Evolutionary conservation across 2,113 vertebrate genomes (phyloP).

Genomic region (Xyliphius kryptos): DNA sequence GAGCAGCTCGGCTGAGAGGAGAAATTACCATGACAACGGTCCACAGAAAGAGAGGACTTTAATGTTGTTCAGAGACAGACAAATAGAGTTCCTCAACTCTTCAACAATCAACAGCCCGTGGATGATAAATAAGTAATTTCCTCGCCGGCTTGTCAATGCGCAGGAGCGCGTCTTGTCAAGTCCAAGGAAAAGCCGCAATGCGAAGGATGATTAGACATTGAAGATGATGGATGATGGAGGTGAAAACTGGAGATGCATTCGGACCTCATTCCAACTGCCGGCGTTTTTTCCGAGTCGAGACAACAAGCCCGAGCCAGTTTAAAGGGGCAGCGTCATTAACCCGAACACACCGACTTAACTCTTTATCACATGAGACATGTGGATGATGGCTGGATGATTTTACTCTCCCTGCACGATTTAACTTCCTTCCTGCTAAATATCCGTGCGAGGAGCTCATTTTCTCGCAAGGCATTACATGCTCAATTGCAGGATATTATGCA

Average conservation of each 20-base stretch:
- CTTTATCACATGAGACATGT: slow-evolving; percentile 49
- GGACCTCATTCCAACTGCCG: slow-evolving; percentile 21
- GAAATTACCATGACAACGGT: slow-evolving; percentile 64
- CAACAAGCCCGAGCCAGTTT: slow-evolving; percentile 39
- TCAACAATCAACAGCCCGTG: slow-evolving; percentile 52
- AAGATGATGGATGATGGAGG: slow-evolving; percentile 62
- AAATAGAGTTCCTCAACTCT: slow-evolving; percentile 25
- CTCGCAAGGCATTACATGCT: slow-evolving; percentile 23
- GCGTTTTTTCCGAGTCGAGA: slow-evolving; percentile 9
- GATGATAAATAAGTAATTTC: slow-evolving; percentile 63
- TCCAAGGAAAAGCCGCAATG: slow-evolving; percentile 50
- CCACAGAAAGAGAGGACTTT: slow-evolving; percentile 15
- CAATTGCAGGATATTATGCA: slow-evolving; percentile 10
- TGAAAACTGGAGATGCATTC: slow-evolving; percentile 30
- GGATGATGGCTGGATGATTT: slow-evolving; percentile 47
- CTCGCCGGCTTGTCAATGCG: slow-evolving; percentile 47
- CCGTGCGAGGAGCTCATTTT: not conserved
- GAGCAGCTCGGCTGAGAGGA: slow-evolving; percentile 29
- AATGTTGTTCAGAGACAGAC: slow-evolving; percentile 12
- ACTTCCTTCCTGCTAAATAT: slow-evolving; percentile 22
- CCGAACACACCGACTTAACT: slow-evolving; percentile 48
- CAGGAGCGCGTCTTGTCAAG: slow-evolving; percentile 47
- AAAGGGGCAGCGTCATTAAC: slow-evolving; percentile 61
- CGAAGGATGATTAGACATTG: slow-evolving; percentile 58
- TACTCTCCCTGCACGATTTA: slow-evolving; percentile 55